A percentile compares a stretch with the other conserved stretches of the same genome.
Evolutionary conservation across 1,140 invertebrate genomes (phyloP).

Genomic region (Drosophila tsacasi): DNA sequence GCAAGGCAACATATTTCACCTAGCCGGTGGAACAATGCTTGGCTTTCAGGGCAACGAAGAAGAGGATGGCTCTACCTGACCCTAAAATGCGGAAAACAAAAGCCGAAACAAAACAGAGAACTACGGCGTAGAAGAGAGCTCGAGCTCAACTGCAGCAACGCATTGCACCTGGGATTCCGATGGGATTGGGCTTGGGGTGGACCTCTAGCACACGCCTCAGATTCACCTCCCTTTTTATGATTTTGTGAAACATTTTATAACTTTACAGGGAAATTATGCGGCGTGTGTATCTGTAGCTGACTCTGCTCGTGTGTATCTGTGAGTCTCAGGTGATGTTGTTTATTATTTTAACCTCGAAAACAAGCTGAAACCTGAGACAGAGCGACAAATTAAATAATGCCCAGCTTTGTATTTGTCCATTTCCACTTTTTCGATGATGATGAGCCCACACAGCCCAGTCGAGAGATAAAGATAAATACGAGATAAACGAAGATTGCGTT

Average conservation of each 20-base stretch:
- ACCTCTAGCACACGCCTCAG: slow-evolving; percentile 37
- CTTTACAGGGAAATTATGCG: slow-evolving; percentile 71
- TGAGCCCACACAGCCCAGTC: slow-evolving; percentile 56
- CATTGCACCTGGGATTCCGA: slow-evolving; percentile 67
- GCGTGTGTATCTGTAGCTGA: slow-evolving; percentile 8
- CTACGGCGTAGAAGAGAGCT: slow-evolving; percentile 14
- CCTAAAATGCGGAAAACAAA: slow-evolving; percentile 56
- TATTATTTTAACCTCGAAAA: slow-evolving; percentile 74
- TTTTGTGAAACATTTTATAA: slow-evolving; percentile 82
- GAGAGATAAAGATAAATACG: slow-evolving; percentile 40
- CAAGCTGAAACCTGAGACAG: slow-evolving; percentile 46
- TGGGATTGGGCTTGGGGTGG: slow-evolving; percentile 36
- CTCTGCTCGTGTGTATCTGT: slow-evolving; percentile 11
- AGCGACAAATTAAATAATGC: slow-evolving; percentile 70
- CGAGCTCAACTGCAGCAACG: slow-evolving; percentile 35
- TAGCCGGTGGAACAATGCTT: slow-evolving; percentile 55
- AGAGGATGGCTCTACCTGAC: slow-evolving; percentile 61
- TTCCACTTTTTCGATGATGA: slow-evolving; percentile 41
- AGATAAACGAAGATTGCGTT: slow-evolving; percentile 58
- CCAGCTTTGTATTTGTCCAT: slow-evolving; percentile 61
- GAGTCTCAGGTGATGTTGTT: slow-evolving; percentile 42
- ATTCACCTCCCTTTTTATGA: slow-evolving; percentile 55
- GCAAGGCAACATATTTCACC: slow-evolving; percentile 55
- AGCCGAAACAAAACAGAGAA: slow-evolving; percentile 50
- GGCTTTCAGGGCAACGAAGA: slow-evolving; percentile 58